Evolutionary conservation across 2,797 vertebrate genomes (phyloP), one percentile per base, ranked within the genome.

Genomic region (Potorous gilbertii): DNA sequence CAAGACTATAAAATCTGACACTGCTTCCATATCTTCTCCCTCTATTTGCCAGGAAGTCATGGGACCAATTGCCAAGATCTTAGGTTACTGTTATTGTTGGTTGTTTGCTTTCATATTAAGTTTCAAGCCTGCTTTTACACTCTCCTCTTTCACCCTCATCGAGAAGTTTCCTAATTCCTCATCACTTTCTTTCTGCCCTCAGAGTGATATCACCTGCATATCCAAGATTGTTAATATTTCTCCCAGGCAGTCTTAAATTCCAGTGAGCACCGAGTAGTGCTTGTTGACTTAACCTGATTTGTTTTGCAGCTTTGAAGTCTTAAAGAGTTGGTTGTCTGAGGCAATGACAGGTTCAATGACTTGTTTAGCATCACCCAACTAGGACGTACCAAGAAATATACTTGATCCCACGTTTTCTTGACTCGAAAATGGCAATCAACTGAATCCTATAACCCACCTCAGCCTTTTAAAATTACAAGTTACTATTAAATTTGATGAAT

Each of bases 401-500:
- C n/a, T 21, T 21, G 16, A 40, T 10, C 24, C 40, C 31, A 46
- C 0, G 2, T 87, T 87, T 46, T 46, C 74, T 87, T 27, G 16
- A 12, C 40, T 87, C 16, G 14, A 74, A 74, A n/a, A 74, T n/a
- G n/a, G 34, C 0, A 27, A 28, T 87, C 40, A 11, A 12, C 74
- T 87, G 5, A 10, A 87, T 40, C 40, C 9, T 50, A 87, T 87
- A 46, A 46, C 40, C 74, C 40, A 46, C 21, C 10, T 12, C 40
- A 27, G 21, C 10, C 21, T 4, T 87, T 50, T 50, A 46, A 46
- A 87, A 50, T 87, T 46, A 87, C 3, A 50, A 40, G 46, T 24
- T 40, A 81, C 8, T 4, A 93, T 14, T 96, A 97, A 95, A 95
- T 74, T 56, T 94, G 90, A 93, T 56, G 89, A 97, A 46, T 96